Evolutionary conservation across 2,797 vertebrate genomes (phyloP).

Genomic region (Halcyon chelicuti): DNA sequence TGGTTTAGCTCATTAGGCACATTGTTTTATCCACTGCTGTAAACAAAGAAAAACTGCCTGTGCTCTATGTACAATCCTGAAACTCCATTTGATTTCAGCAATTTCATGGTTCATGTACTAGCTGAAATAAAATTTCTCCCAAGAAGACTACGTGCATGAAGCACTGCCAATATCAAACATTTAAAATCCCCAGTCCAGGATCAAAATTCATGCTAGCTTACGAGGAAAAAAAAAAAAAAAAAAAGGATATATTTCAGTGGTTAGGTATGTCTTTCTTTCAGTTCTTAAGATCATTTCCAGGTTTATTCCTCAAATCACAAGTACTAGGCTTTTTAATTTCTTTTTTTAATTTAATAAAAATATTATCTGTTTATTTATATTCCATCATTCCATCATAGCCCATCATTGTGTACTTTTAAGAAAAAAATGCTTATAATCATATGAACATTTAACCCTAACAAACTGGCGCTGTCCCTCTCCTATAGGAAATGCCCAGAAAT

Average conservation of each 20-base stretch:
- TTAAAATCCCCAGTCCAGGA: background rate
- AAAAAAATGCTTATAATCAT: background rate
- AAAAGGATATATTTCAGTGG: background rate
- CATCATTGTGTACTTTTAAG: background rate
- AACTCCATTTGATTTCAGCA: slow-evolving; percentile 57
- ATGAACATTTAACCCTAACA: background rate
- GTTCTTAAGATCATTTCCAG: background rate
- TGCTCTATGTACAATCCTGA: slow-evolving; percentile 10
- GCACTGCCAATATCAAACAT: background rate
- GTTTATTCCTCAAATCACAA: background rate
- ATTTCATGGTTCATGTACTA: slow-evolving; percentile 54
- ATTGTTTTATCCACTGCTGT: slow-evolving; percentile 28
- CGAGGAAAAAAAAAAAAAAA: background rate
- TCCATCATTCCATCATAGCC: background rate
- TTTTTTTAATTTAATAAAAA: no score
- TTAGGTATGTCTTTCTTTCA: background rate
- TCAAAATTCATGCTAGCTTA: background rate
- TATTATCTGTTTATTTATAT: background rate
- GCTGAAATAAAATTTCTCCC: slow-evolving; percentile 51
- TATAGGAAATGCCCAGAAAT: background rate
- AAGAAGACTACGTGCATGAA: background rate
- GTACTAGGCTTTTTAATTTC: background rate
- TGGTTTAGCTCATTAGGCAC: slow-evolving; percentile 29
- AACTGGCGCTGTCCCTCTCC: background rate
- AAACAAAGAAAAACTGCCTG: slow-evolving; percentile 59